Evolutionary conservation across 2,113 vertebrate genomes (phyloP).

Genomic region (Megalops atlanticus): DNA sequence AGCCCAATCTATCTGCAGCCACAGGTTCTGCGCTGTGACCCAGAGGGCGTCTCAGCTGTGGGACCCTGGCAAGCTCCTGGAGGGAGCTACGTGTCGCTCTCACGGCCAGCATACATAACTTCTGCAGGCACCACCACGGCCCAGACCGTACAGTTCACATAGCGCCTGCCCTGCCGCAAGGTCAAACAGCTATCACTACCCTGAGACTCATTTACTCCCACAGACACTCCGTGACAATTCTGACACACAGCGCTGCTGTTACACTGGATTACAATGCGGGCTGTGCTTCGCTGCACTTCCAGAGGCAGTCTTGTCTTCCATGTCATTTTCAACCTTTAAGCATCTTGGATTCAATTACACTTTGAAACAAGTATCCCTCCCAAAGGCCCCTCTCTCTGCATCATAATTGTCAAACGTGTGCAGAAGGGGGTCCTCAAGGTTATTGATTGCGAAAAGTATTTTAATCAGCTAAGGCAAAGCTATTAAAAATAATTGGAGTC

Average conservation of each 20-base stretch:
- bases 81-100: background rate
- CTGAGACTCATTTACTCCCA: too few relatives aligned
- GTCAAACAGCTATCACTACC: background rate
- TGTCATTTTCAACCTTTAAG: conserved; percentile 25
- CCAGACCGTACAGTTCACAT: background rate
- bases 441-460: background rate
- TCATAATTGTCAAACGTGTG: conserved; percentile 7
- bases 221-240: background rate
- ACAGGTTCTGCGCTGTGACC: conserved; percentile 7
- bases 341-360: conserved; percentile 25
- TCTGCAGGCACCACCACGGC: background rate
- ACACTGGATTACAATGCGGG: background rate
- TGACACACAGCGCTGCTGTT: conserved; percentile 3
- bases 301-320: background rate
- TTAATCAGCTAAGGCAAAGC: background rate
- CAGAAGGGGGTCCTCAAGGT: background rate
- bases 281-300: conserved; percentile 6
- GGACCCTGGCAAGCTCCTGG: background rate
- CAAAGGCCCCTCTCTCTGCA: too few relatives aligned
- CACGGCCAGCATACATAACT: background rate
- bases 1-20: conserved; percentile 28
- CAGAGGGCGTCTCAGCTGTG: background rate
- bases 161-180: background rate
- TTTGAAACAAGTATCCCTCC: background rate
- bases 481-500: background rate